These are phyloP conservation scores for Drosophila hamatofila DNA, from an alignment of 2,888 invertebrate genomes.

Conservation along the genomic window DNA sequence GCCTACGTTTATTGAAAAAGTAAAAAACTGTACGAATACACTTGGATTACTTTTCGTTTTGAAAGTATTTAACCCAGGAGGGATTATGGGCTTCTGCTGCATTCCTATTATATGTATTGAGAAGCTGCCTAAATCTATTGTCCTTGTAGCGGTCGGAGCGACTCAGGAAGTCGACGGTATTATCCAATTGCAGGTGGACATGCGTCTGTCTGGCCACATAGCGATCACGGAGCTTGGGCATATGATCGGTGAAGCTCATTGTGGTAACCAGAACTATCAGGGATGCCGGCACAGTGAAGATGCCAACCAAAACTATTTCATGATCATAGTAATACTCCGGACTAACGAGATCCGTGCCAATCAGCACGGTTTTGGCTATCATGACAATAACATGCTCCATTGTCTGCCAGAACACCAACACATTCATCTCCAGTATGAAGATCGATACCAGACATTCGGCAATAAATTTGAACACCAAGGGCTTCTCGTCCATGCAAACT, in stretches of 20 bases:
- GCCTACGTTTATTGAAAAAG: background rate
- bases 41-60: background rate
- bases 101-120: constrained; percentile 1
- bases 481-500: background rate
- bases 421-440: constrained; percentile 30
- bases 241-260: constrained; percentile 12
- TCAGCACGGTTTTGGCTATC: background rate
- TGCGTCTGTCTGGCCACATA: background rate
- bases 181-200: constrained; percentile 5
- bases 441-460: constrained; percentile 32
- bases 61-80: background rate
- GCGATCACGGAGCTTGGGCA: background rate
- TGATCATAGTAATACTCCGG: background rate
- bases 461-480: background rate
- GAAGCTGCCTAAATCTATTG: background rate
- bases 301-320: constrained; percentile 13
- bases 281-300: constrained; percentile 25
- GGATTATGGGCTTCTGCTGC: no score
- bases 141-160: background rate
- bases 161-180: background rate
- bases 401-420: constrained; percentile 31
- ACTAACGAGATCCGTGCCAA: background rate
- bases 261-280: constrained; percentile 1
- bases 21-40: background rate
- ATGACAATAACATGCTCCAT: constrained; percentile 1